Percentiles rank a stretch among this genome's conserved stretches.
phyloP scores from a whole-genome alignment of 2,888 invertebrate species.

The Nudaria mundana region DNA sequence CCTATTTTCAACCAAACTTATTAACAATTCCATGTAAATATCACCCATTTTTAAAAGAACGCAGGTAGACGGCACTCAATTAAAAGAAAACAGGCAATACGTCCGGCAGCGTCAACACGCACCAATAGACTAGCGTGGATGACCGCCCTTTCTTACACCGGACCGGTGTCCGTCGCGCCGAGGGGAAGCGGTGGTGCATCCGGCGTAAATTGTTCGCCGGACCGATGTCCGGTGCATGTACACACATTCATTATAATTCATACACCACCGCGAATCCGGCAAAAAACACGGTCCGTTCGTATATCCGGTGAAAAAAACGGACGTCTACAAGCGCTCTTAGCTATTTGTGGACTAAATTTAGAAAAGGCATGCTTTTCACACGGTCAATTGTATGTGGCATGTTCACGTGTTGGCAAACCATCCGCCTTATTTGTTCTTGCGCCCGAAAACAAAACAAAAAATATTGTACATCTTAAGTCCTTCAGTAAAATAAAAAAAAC shows the following conservation, averaged over 20 bases:
- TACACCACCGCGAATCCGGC: constrained; percentile 21
- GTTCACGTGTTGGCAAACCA: too few relatives aligned
- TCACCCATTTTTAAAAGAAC: constrained; percentile 18
- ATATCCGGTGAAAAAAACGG: constrained; percentile 20
- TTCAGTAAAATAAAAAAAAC: too few relatives aligned
- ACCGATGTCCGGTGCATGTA: constrained; percentile 32
- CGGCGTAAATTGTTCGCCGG: constrained; percentile 33
- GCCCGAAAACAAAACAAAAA: too few relatives aligned
- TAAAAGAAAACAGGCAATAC: constrained; percentile 27
- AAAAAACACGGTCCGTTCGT: constrained; percentile 11
- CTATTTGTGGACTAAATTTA: too few relatives aligned
- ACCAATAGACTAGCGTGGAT: constrained; percentile 24
- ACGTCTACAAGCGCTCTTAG: constrained; percentile 18
- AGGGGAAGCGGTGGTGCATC: constrained; percentile 27
- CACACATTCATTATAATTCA: constrained; percentile 25
- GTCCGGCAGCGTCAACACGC: constrained; percentile 30
- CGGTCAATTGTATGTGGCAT: too few relatives aligned
- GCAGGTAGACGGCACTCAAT: constrained; percentile 27
- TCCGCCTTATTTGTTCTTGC: too few relatives aligned
- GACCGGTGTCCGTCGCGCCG: constrained; percentile 31
- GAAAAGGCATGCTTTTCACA: too few relatives aligned
- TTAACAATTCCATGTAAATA: constrained; percentile 32
- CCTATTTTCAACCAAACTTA: constrained; percentile 5
- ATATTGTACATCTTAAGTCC: too few relatives aligned
- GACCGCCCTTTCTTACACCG: constrained; percentile 23